These are phyloP conservation scores for Falco concolor DNA, from an alignment of 2,797 vertebrate genomes.

Conservation along the genomic window DNA sequence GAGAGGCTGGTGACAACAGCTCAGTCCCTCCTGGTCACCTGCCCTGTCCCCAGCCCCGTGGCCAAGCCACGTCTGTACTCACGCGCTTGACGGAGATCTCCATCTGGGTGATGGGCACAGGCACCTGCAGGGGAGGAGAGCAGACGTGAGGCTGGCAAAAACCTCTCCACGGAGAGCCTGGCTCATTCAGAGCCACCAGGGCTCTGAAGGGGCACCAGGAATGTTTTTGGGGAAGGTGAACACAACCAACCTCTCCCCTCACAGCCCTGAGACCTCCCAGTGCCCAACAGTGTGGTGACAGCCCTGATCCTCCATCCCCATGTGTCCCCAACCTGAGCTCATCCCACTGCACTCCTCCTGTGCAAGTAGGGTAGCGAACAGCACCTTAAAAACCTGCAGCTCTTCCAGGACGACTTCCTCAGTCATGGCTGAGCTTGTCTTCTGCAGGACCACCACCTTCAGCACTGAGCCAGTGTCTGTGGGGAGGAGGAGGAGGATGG, in stretches of 20 bases:
- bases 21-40: not conserved
- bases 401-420: conserved; percentile 91
- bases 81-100: conserved; percentile 95
- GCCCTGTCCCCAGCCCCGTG: not conserved
- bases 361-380: not conserved
- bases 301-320: not conserved
- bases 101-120: conserved; percentile 87
- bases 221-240: not conserved
- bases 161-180: rapidly evolving
- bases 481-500: not conserved
- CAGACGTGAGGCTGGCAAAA: rapidly evolving
- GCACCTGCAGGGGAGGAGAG: conserved; percentile 69
- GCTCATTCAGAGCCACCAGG: not conserved
- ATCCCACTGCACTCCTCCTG: not conserved
- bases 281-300: not conserved
- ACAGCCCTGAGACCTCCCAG: not conserved
- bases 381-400: conserved; percentile 92
- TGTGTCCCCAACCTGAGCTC: rapidly evolving
- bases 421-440: conserved; percentile 66
- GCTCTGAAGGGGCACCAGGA: not conserved
- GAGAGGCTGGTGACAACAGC: not conserved
- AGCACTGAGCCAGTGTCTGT: conserved; percentile 86
- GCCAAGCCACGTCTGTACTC: not conserved
- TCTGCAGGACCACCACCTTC: conserved; percentile 84
- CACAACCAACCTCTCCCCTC: not conserved